Evolutionary conservation across 2,113 vertebrate species (phyloP).

Genomic region (Ammodytes dubius): DNA sequence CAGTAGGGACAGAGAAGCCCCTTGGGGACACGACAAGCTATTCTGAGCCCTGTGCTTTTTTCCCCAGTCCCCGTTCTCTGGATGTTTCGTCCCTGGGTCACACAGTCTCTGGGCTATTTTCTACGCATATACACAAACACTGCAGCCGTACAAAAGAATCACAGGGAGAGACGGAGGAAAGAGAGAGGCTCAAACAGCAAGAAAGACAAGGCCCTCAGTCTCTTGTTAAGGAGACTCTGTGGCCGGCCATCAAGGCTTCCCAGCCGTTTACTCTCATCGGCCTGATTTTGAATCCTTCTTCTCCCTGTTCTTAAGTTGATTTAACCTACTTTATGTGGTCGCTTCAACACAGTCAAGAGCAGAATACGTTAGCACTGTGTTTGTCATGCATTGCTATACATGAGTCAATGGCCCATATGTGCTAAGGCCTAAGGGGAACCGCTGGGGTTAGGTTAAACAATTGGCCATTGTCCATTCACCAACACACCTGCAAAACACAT

Average conservation of each 20-base stretch:
- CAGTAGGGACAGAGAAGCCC: conserved; percentile 49
- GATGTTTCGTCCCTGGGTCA: conserved; percentile 56
- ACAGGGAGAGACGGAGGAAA: background rate
- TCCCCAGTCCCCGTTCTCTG: conserved; percentile 46
- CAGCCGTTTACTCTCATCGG: conserved; percentile 15
- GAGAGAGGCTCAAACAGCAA: conserved; percentile 11
- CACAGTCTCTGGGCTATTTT: conserved; percentile 63
- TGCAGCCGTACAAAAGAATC: conserved; percentile 38
- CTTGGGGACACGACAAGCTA: conserved; percentile 60
- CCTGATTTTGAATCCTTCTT: conserved; percentile 15
- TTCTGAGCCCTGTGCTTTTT: conserved; percentile 67
- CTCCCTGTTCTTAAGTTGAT: conserved; percentile 1
- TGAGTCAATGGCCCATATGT: conserved; percentile 12
- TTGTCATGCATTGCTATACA: conserved; percentile 11
- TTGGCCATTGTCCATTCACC: conserved; percentile 58
- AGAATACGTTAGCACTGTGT: background rate
- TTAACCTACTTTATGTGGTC: background rate
- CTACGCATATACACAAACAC: conserved; percentile 50
- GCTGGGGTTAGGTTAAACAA: conserved; percentile 36
- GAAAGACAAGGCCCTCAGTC: conserved; percentile 27
- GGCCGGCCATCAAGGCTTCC: conserved; percentile 4
- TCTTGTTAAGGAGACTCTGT: conserved; percentile 22
- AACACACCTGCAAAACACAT: conserved; percentile 62
- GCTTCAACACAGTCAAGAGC: background rate
- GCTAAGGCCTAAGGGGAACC: conserved; percentile 39